A percentile compares a stretch with the other conserved stretches of the same genome.
phyloP scores from a whole-genome alignment of 2,797 vertebrate species.

The Oceanodroma leucorhoa region DNA sequence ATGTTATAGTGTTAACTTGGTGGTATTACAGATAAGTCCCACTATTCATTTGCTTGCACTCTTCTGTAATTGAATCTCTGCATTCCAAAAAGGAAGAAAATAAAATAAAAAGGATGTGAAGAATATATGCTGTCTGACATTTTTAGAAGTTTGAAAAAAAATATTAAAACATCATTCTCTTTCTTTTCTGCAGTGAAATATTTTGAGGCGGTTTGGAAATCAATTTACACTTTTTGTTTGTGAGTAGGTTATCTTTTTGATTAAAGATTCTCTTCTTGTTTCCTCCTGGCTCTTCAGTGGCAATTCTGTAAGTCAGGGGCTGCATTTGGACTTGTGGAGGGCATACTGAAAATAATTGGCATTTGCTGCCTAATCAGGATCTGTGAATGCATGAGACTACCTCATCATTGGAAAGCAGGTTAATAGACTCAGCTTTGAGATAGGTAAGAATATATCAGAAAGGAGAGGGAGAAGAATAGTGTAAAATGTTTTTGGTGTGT shows the following conservation, averaged over 20 bases:
- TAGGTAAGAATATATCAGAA: neutral
- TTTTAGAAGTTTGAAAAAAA: neutral
- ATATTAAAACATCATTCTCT: neutral
- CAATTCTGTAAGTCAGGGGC: neutral
- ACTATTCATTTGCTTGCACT: conserved; percentile 48
- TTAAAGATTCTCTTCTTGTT: neutral
- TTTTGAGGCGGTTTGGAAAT: conserved; percentile 40
- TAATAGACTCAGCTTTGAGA: neutral
- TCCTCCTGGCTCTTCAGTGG: neutral
- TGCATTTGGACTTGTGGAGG: neutral
- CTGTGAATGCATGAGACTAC: neutral
- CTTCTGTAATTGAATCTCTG: conserved; percentile 24
- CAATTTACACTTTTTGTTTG: conserved; percentile 24
- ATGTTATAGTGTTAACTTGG: conserved; percentile 8
- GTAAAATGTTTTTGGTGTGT: neutral
- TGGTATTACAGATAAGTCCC: conserved; percentile 14
- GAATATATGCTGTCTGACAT: neutral
- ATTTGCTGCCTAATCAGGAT: neutral
- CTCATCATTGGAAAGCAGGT: neutral
- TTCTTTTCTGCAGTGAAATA: neutral
- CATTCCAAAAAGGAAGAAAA: neutral
- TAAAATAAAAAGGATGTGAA: neutral
- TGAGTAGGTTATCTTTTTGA: neutral
- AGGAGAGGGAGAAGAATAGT: neutral
- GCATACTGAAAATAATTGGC: neutral